Base-by-base conservation (phyloP, 2,113 vertebrate species). In the Hippolais icterina region DNA sequence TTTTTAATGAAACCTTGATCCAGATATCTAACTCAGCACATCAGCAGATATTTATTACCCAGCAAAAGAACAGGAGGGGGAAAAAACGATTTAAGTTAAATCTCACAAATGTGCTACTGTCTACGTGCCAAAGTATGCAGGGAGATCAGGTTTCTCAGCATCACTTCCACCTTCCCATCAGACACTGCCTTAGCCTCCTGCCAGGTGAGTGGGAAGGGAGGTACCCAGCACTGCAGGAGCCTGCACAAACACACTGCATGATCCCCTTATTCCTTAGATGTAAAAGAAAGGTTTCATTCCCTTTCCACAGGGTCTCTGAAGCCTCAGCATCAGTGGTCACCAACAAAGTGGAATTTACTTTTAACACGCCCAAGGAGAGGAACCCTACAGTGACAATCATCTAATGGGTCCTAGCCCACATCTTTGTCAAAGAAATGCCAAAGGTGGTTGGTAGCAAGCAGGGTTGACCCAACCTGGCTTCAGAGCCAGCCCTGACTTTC, bases 231-330 rank as follows among this genome's bases (percentile, higher is more conserved):
- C 6, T 6, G 5, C 29, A 28, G 24, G 9, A 69, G 19, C 35
- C 52, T 0, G 0, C 59, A 47, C 8, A 56, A 42, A 69, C 44
- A 42, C 31, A 13, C 17, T 2, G 1, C 52, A 46, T 0, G 1
- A 80, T 21, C 50, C 3, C 1, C 37, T 76, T 54, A 77, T 29
- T 83, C 28, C n/a, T 29, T 5, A 53, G 12, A 11, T 2, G 0
- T 9, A 54, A 72, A 17, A 52, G 4, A 70, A 70, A 57, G 5
- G 12, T 18, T 94, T 50, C 21, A 15, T 17, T 66, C 83, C 59
- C 49, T 91, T 53, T 86, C 59, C 50, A 63, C 0, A 0, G 5
- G 28, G 60, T 20, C 60, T 87, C 42, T 75, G 68, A 75, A 93
- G 92, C 27, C 39, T n/a, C 16, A 86, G 44, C 25, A 25, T 27